phyloP scores from a whole-genome alignment of 2,797 vertebrate species.

The Sparidentex hasta region DNA sequence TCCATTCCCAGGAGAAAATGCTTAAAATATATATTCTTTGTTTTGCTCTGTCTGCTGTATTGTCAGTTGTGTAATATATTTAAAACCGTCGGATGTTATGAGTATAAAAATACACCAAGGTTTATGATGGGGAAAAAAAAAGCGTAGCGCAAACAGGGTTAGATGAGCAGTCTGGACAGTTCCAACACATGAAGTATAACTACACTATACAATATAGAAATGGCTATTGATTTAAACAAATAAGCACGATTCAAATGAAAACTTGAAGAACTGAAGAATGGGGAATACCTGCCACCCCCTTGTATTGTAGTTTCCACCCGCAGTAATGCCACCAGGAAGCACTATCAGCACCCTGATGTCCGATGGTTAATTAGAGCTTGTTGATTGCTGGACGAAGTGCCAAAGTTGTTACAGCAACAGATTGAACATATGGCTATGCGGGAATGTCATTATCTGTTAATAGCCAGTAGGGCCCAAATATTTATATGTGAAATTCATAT shows the following conservation, averaged over 20 bases:
- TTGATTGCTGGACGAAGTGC: slow-evolving; percentile 16
- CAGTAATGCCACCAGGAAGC: background rate
- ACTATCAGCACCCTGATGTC: background rate
- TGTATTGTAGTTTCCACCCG: background rate
- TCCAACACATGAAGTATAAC: background rate
- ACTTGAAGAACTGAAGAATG: background rate
- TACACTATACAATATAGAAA: background rate
- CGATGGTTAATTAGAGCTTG: slow-evolving; percentile 19
- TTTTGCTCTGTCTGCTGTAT: slow-evolving; percentile 41
- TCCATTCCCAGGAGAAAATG: slow-evolving; percentile 44
- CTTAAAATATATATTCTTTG: slow-evolving; percentile 57
- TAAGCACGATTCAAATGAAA: background rate
- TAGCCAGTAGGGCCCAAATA: slow-evolving; percentile 8
- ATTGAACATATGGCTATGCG: slow-evolving; percentile 17
- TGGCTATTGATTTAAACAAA: background rate
- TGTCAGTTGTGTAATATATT: slow-evolving; percentile 37
- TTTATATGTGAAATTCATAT: background rate
- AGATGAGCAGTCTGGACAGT: background rate
- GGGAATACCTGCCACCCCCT: background rate
- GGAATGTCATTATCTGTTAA: slow-evolving; percentile 29
- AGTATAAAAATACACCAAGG: slow-evolving; percentile 47
- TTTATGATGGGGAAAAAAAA: background rate
- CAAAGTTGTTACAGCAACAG: slow-evolving; percentile 20
- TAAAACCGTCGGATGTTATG: slow-evolving; percentile 35
- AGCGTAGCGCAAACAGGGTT: background rate